Conservation (phyloP, 2,888 invertebrate species). For the Stenichneumon culpator region DNA sequence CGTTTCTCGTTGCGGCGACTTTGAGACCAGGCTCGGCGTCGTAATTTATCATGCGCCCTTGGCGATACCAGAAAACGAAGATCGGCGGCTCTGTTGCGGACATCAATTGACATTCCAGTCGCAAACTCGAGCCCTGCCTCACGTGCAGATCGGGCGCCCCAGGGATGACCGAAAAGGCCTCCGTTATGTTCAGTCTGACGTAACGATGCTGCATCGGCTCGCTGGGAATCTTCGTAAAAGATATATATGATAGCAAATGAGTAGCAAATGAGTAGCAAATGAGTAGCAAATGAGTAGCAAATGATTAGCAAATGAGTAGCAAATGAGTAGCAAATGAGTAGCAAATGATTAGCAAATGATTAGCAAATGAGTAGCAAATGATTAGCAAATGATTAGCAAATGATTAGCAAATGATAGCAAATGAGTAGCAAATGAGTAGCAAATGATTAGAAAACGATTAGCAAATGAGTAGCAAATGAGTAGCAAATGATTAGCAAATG, state of each 20-base stretch:
- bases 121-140: conserved; percentile 90
- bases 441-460: background rate
- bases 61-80: conserved; percentile 94
- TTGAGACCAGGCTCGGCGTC: conserved; percentile 87
- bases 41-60: conserved; percentile 94
- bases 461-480: too few species aligned
- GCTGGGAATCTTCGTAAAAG: background rate
- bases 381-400: background rate
- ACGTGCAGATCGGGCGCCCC: conserved; percentile 91
- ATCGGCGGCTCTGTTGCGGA: conserved; percentile 90
- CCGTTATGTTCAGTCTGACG: conserved; percentile 84
- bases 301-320: too few species aligned
- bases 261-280: background rate
- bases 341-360: too few species aligned
- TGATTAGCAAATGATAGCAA: background rate
- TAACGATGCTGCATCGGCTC: conserved; percentile 66
- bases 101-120: conserved; percentile 90
- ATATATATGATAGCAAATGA: background rate
- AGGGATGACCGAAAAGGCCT: conserved; percentile 90
- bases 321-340: too few species aligned
- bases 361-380: too few species aligned
- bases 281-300: background rate
- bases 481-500: background rate
- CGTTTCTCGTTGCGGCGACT: conserved; percentile 85
- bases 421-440: too few species aligned